Percentiles rank a stretch among this genome's conserved stretches.
Conservation (phyloP, 2,113 vertebrate genomes). For the Callospermophilus lateralis region DNA sequence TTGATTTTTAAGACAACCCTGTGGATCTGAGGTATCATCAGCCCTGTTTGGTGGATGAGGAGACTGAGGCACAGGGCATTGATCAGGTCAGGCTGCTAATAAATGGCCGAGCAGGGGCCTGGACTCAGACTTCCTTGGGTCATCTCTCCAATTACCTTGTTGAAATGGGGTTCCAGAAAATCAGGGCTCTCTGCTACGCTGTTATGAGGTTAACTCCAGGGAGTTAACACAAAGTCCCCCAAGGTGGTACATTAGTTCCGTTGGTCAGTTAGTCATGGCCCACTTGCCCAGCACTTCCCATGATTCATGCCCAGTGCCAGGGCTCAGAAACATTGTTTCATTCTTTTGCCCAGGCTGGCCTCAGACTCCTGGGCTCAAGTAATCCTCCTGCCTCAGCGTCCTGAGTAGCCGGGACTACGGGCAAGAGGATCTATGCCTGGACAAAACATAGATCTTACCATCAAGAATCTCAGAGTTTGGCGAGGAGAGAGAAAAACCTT, state of each 20-base stretch:
- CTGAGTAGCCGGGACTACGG: not conserved
- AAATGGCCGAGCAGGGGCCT: not conserved
- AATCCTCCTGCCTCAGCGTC: not conserved
- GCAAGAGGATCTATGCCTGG: not conserved
- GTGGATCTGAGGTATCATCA: constrained; percentile 5
- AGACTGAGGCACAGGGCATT: constrained; percentile 47
- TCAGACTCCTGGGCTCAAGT: not conserved
- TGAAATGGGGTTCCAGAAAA: constrained; percentile 25
- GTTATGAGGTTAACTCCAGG: not conserved
- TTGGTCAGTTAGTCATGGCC: not conserved
- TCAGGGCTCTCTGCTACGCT: not conserved
- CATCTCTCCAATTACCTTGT: not conserved
- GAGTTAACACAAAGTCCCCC: not conserved
- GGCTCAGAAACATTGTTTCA: not conserved
- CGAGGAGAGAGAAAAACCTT: not conserved
- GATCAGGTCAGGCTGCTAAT: not conserved
- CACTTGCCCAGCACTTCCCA: not conserved
- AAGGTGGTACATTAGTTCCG: not conserved
- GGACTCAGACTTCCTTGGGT: not conserved
- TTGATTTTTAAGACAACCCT: constrained; percentile 66
- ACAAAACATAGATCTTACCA: not conserved
- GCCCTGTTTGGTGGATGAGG: constrained; percentile 35
- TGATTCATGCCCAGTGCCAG: not conserved
- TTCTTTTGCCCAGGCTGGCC: not conserved
- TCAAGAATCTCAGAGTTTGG: not conserved